These are phyloP conservation scores for Tragelaphus eurycerus DNA, from an alignment of 2,797 vertebrate species.

Conservation along the genomic window DNA sequence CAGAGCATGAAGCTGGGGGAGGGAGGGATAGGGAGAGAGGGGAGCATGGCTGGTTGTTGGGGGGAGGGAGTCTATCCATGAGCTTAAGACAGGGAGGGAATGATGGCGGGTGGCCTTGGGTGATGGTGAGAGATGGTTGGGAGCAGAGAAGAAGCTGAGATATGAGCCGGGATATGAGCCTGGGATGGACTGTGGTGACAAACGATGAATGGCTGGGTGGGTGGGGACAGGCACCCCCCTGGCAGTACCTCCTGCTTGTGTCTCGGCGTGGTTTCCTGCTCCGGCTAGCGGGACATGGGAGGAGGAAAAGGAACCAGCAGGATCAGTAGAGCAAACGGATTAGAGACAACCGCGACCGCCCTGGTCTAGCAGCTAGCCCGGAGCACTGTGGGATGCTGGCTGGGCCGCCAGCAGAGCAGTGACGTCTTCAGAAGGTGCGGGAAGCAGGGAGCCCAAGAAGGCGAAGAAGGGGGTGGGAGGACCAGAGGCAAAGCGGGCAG, in stretches of 20 bases:
- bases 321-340: conserved; percentile 80
- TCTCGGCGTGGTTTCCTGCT: conserved; percentile 94
- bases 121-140: not conserved
- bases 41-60: not conserved
- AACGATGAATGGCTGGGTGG: conserved; percentile 38
- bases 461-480: not conserved
- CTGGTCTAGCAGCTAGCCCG: conserved; percentile 14
- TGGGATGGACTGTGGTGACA: not conserved
- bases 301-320: conserved; percentile 84
- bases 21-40: not conserved
- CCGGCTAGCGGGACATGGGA: conserved; percentile 90
- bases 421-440: not conserved
- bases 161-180: not conserved
- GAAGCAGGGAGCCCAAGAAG: not conserved
- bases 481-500: not conserved
- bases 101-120: too few relatives aligned
- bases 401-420: not conserved
- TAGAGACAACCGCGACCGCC: conserved; percentile 64
- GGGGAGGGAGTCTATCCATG: not conserved
- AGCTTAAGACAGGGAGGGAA: not conserved
- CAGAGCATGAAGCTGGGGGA: not conserved
- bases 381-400: not conserved
- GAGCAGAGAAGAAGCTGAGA: not conserved
- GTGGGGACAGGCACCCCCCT: not conserved
- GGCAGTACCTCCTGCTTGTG: conserved; percentile 97